phyloP scores from a whole-genome alignment of 2,888 invertebrate genomes.

The Netelia fuscicornis region DNA sequence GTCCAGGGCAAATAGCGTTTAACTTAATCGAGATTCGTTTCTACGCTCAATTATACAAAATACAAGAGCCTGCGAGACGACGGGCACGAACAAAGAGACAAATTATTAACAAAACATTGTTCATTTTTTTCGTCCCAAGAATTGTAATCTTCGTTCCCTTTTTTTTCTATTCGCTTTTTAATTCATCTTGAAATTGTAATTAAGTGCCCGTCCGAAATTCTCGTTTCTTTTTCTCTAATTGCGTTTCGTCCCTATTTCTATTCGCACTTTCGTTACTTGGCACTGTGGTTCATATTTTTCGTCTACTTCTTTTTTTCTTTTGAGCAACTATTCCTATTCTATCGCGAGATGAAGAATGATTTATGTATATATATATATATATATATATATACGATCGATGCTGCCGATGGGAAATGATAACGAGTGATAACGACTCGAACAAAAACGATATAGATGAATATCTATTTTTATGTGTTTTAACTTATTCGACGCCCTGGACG shows the following conservation, averaged over 20 bases:
- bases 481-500: conserved; percentile 68
- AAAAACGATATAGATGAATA: conserved; percentile 28
- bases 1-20: conserved; percentile 50
- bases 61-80: neutral
- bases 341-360: conserved; percentile 45
- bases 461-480: conserved; percentile 4
- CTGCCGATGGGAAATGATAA: conserved; percentile 35
- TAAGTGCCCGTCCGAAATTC: neutral
- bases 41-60: neutral
- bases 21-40: conserved; percentile 11
- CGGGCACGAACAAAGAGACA: no score
- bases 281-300: conserved; percentile 56
- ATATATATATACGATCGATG: conserved; percentile 7
- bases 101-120: no score
- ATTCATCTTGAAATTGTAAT: neutral
- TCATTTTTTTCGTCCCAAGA: neutral
- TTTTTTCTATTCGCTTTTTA: neutral
- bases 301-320: conserved; percentile 49
- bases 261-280: conserved; percentile 51
- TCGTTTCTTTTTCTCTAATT: conserved; percentile 18
- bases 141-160: neutral
- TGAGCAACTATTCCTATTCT: conserved; percentile 70
- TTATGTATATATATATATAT: conserved; percentile 6
- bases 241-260: conserved; percentile 15
- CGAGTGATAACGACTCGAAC: conserved; percentile 21